Base-by-base conservation (phyloP, 92 coral and sea anemone species). In the Galaxea fascicularis region DNA sequence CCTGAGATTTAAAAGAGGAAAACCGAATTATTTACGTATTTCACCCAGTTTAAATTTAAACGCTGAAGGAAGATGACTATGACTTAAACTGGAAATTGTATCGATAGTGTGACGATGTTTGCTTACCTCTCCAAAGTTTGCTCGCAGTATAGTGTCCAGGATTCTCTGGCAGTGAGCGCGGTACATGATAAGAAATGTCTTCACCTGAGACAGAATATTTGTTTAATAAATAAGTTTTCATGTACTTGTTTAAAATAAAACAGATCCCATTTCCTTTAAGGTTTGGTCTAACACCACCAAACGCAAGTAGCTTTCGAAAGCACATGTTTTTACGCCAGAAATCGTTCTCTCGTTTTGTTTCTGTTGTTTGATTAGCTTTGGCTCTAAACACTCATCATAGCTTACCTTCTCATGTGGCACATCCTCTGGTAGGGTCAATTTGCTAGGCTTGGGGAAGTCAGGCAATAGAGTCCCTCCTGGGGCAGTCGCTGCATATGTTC, bases 91-190 rank as follows among this genome's bases (percentile, higher is more conserved):
- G 41, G 2, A 35, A 6, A 35, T 35, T 35, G 41, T 35, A 35
- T 35, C 41, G 3, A 35, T 35, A 35, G 31, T 45, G 24, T 15
- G 54, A 18, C 17, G 3, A 21, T 29, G 14, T 51, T 56, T 1
- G 3, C 75, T 68, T 89, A 97, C 99, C 95, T 97, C 99, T 80
- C 99, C 99, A 79, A 97, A 97, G 88, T 97, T 97, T 8, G 99
- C 99, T 53, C 99, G 84, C 49, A 97, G 87, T 11, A 97, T 97
- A 0, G 99, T 97, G 75, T 97, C 99, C 73, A 97, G 82, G 28
- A 97, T 95, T 20, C 99, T 90, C 62, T 97, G 99, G 22, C 99
- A 97, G 69, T 97, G 99, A 26, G 99, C 99, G 49, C 99, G 82
- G 89, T 97, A 97, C 99, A 97, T 94, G 86, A 96, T 96, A 15